Evolutionary conservation across 2,797 vertebrate genomes (phyloP), one percentile per base, ranked within the genome.

Genomic region (Petrocephalus sullivani): DNA sequence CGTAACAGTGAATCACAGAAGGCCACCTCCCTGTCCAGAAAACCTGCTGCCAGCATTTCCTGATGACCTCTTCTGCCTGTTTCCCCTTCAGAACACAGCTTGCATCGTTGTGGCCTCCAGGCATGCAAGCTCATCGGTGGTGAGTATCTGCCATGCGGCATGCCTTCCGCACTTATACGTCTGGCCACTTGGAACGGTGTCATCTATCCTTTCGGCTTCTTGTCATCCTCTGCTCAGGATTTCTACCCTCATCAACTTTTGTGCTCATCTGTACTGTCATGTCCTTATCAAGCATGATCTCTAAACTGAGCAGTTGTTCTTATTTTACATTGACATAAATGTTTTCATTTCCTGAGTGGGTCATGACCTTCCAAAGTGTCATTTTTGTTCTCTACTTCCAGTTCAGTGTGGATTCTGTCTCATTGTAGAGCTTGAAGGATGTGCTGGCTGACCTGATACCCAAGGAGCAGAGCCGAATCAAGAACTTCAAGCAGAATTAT

Each of bases 401-500:
- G 33, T 78, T 46, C 71, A n/a, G 16, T 46, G 4, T 28, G 46
- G 23, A 56, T 60, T 41, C 19, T 60, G 75, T 19, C 56, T 19
- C 81, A 51, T 89, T 91, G 14, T 92, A 99, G 98, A 99, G 97
- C 94, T 95, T 99, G 89, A 99, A 98, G 91, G 98, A 99, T 1
- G 92, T 98, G 82, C 93, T 99, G 88, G 88, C 96, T 89, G 96
- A 96, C 89, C 94, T 99, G 87, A 95, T 99, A 93, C 98, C 98
- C 86, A 98, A 99, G 95, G 98, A 99, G 92, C 98, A 99, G 93
- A 94, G 90, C 83, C 95, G 96, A 93, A 93, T 99, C 93, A 99
- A 98, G 95, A 96, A 95, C 94, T 99, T 99, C 92, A 96, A 95
- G 91, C 97, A 98, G 91, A 97, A 99, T 91, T 93, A 99, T 92